A percentile compares a stretch with the other conserved stretches of the same genome.
Evolutionary conservation across 2,797 vertebrate genomes (phyloP).

Genomic region (Cygnus olor): DNA sequence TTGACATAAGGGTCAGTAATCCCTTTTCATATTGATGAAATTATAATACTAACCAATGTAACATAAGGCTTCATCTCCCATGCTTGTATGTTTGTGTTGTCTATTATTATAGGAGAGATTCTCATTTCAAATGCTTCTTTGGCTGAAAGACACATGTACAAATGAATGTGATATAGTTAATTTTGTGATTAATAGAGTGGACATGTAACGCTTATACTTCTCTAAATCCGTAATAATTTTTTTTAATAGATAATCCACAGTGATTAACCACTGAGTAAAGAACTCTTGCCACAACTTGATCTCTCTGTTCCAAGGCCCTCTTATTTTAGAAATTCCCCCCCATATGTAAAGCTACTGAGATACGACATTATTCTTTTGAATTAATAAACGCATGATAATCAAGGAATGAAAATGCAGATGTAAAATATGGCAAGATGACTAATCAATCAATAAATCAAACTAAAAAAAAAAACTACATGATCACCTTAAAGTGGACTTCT

Average conservation of each 20-base stretch:
- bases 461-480: slow-evolving; percentile 31
- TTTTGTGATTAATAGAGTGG: background rate
- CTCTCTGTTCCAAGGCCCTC: background rate
- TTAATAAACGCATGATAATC: background rate
- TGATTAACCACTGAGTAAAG: slow-evolving; percentile 6
- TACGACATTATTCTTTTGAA: background rate
- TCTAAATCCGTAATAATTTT: background rate
- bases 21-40: background rate
- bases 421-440: slow-evolving; percentile 31
- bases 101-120: slow-evolving; percentile 92
- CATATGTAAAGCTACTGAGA: background rate
- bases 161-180: background rate
- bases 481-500: slow-evolving; percentile 60
- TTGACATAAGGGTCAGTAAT: background rate
- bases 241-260: background rate
- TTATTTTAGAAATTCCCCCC: background rate
- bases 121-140: slow-evolving; percentile 90
- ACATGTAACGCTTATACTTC: background rate
- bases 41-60: slow-evolving; percentile 85
- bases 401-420: slow-evolving; percentile 39
- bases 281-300: background rate
- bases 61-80: slow-evolving; percentile 99
- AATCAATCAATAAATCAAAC: slow-evolving; percentile 36
- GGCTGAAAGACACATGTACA: slow-evolving; percentile 83
- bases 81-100: slow-evolving; percentile 96